Base-by-base conservation (phyloP, 92 coral and sea anemone genomes). In the Epizoanthus illoricatus region DNA sequence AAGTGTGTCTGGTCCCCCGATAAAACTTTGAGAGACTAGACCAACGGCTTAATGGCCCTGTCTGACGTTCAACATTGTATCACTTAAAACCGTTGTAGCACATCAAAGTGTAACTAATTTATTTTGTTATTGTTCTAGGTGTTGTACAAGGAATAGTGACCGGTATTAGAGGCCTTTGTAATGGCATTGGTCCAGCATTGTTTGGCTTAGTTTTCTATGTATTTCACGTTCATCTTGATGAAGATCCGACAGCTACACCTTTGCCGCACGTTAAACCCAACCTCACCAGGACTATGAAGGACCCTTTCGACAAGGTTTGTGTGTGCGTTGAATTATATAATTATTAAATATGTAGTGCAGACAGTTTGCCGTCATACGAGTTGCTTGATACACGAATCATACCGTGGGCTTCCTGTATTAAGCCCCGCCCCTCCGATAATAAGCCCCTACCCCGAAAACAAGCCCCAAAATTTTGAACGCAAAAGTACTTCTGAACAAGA, bases 141-240 rank as follows among this genome's bases (percentile, higher is more conserved):
- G 99, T 94, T 65, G 99, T 93, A 1, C 99, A 96, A 75, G 99
- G 99, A 17, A 96, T 96, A 69, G 87, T 96, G 3, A 96, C 99
- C 8, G 99, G 99, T 40, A 96, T 96, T 69, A 85, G 99, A 19
- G 99, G 99, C 39, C 80, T 96, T 59, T 96, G 99, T 81, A 96
- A 96, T 80, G 99, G 99, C 11, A 92, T 96, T 28, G 99, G 99
- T 33, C 99, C 99, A 11, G 99, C 99, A 52, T 40, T 96, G 65
- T 96, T 96, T 88, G 99, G 99, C 5, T 76, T 96, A 61, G 89
- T 94, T 52, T 96, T 96, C 86, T 96, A 86, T 72, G 89, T 96
- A 66, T 96, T 96, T 79, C 99, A 96, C 73, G 99, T 96, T 68
- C 93, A 94, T 73, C 91, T 96, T 56, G 98, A 96, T 28, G 97